Conservation (phyloP, 1,140 invertebrate species). For the Hyles euphorbiae region DNA sequence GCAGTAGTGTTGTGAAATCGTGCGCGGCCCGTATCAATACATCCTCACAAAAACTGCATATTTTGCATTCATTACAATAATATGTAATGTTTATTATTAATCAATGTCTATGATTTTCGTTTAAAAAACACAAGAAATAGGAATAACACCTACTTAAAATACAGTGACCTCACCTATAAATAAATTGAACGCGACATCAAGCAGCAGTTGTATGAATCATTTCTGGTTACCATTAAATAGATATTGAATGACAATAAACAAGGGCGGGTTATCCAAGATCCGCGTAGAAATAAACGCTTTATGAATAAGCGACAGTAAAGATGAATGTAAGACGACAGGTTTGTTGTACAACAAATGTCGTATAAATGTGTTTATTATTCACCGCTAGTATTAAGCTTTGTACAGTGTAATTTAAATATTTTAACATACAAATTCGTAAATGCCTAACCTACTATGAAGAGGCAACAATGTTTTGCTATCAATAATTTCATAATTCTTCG, state of each 20-base stretch:
- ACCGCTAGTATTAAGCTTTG: too few species aligned
- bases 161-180: constrained; percentile 5
- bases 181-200: constrained; percentile 3
- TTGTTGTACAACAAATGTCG: background rate
- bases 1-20: too few species aligned
- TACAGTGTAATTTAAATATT: too few species aligned
- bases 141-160: constrained; percentile 1
- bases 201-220: background rate
- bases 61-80: too few species aligned
- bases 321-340: background rate
- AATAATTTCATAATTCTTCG: too few species aligned
- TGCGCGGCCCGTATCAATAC: too few species aligned
- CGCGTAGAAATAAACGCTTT: constrained; percentile 24
- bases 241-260: constrained; percentile 32
- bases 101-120: background rate
- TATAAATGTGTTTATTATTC: constrained; percentile 1
- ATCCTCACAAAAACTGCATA: too few species aligned
- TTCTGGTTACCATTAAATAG: constrained; percentile 24
- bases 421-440: too few species aligned
- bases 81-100: too few species aligned
- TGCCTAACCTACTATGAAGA: too few species aligned
- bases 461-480: too few species aligned
- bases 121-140: background rate
- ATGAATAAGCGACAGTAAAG: background rate
- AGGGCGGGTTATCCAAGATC: constrained; percentile 19